Conservation (phyloP, 1,140 invertebrate species). For the Telenomus remus region DNA sequence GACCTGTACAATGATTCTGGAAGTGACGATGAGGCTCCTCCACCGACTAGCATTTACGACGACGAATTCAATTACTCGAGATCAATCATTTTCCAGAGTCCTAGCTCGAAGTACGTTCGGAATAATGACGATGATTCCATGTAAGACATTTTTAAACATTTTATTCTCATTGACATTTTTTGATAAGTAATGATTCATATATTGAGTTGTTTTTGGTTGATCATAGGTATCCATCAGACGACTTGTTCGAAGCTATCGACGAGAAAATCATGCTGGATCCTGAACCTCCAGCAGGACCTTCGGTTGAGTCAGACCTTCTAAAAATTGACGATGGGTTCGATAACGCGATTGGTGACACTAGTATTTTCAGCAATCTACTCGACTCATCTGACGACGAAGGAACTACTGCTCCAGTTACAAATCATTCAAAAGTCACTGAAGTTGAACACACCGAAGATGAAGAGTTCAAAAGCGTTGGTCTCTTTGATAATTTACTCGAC, state of each 20-base stretch:
- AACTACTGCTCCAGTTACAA: neutral
- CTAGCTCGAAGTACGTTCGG: slow-evolving; percentile 25
- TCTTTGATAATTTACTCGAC: slow-evolving; percentile 9
- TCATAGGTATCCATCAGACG: slow-evolving; percentile 14
- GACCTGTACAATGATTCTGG: neutral
- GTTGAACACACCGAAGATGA: neutral
- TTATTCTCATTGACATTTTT: no score
- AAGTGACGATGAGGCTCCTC: slow-evolving; percentile 20
- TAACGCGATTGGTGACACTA: neutral
- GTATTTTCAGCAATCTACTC: slow-evolving; percentile 25
- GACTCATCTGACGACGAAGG: slow-evolving; percentile 2
- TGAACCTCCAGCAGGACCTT: neutral
- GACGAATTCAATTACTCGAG: slow-evolving; percentile 4
- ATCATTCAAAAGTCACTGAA: neutral
- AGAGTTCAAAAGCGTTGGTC: neutral
- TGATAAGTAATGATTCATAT: no score
- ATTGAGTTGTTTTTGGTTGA: no score
- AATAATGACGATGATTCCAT: slow-evolving; percentile 7
- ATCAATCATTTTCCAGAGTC: slow-evolving; percentile 29
- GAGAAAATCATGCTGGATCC: neutral
- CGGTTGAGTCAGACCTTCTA: neutral
- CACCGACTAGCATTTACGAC: slow-evolving; percentile 2
- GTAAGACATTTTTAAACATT: no score
- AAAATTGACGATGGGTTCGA: slow-evolving; percentile 8
- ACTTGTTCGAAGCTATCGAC: slow-evolving; percentile 3